Conservation (phyloP, 2,888 invertebrate genomes). For the Yponomeuta evonymella region DNA sequence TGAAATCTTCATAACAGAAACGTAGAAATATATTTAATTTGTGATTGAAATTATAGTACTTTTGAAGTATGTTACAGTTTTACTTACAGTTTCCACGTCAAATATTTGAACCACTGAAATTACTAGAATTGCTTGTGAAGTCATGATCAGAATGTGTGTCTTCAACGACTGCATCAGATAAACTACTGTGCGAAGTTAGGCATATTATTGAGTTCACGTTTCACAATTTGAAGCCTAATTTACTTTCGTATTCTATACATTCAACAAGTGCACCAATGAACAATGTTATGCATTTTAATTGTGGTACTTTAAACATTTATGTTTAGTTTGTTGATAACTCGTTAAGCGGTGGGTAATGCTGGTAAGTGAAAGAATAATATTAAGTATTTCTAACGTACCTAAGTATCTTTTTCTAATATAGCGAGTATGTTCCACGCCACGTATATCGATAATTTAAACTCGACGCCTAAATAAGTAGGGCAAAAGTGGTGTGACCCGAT, state of each 20-base stretch:
- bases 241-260: background rate
- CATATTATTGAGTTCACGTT: background rate
- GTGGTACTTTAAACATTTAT: background rate
- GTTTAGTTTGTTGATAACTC: background rate
- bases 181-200: background rate
- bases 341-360: background rate
- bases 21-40: too few relatives aligned
- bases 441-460: too few relatives aligned
- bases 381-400: background rate
- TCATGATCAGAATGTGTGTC: background rate
- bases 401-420: too few relatives aligned
- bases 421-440: too few relatives aligned
- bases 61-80: background rate
- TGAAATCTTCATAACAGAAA: too few relatives aligned
- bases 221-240: background rate
- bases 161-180: background rate
- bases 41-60: too few relatives aligned
- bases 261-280: too few relatives aligned
- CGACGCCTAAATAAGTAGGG: background rate
- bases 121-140: background rate
- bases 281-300: background rate
- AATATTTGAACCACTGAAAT: background rate
- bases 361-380: background rate
- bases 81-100: background rate
- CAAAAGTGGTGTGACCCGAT: background rate